phyloP scores from a whole-genome alignment of 2,797 vertebrate species.

The Chelon auratus region DNA sequence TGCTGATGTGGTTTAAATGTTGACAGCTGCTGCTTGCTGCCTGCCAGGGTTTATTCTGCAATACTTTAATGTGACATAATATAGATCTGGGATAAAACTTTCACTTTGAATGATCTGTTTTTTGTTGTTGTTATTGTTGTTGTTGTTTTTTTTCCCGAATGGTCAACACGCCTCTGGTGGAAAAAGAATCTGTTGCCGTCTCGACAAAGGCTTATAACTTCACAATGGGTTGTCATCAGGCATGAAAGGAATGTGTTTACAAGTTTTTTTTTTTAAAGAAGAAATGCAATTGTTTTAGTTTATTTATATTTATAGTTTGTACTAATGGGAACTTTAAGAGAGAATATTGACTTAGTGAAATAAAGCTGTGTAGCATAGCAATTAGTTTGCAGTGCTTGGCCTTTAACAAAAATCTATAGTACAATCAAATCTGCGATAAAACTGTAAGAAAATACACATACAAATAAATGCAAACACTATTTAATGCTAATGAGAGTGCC shows the following conservation, averaged over 20 bases:
- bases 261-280: background rate
- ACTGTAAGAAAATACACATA: conserved; percentile 14
- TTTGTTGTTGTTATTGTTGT: no score
- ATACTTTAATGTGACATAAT: background rate
- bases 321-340: background rate
- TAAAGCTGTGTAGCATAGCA: conserved; percentile 4
- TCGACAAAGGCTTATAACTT: background rate
- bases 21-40: conserved; percentile 6
- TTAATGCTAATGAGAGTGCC: conserved; percentile 1
- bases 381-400: background rate
- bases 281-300: conserved; percentile 12
- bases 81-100: conserved; percentile 8
- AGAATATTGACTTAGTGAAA: conserved; percentile 22
- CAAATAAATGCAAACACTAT: background rate
- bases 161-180: background rate
- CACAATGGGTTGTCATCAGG: background rate
- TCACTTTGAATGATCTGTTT: conserved; percentile 10
- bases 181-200: background rate
- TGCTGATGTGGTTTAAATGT: conserved; percentile 24
- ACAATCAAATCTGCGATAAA: conserved; percentile 23
- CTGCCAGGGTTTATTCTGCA: conserved; percentile 13
- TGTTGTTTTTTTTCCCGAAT: background rate
- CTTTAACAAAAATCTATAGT: background rate
- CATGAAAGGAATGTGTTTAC: background rate
- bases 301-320: conserved; percentile 10